Evolutionary conservation across 2,797 vertebrate species (phyloP), one percentile per base, ranked within the genome.

Genomic region (Clangula hyemalis): DNA sequence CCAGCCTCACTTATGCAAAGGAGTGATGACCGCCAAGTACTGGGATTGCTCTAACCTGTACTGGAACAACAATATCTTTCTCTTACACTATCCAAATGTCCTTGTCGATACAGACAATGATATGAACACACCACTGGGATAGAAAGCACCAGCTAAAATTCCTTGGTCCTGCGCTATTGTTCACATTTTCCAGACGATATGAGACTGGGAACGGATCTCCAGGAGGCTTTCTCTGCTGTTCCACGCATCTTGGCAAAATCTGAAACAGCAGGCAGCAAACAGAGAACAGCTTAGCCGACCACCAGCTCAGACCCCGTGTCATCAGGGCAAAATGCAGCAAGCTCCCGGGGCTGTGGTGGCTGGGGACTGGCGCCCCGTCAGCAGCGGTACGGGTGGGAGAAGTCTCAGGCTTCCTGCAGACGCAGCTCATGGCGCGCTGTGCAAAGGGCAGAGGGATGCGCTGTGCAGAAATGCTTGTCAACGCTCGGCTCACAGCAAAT

Each of bases 311-410:
- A 9, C 11, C 39, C 11, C 8, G 19, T 10, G 4, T 18, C 3
- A 25, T 3, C 38, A 60, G 21, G 43, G 32, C 34, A 6, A 53
- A 22, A 34, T 32, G 15, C 15, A 4, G 2, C 9, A n/a, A 28
- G 22, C 28, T 19, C 5, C 30, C 0, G 2, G 32, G 28, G 45
- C 30, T 61, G 5, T 5, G 56, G 27, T 11, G 73, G n/a, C 41
- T 32, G 62, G 36, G 41, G 32, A 38, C 73, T 10, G 6, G 30
- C 20, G 1, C 12, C 15, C 28, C 6, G 25, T 56, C 62, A 47
- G 28, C 10, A 8, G 28, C 0, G 2, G 16, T 5, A 28, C 0
- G 3, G 25, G 32, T 53, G 89, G 70, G 65, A 13, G 22, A 78
- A 64, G 36, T 13, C 41, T 38, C 54, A 30, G 34, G 28, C 41